Evolutionary conservation across 1,140 invertebrate species (phyloP), one percentile per base, ranked within the genome.

Genomic region (Drosophila punjabiensis): DNA sequence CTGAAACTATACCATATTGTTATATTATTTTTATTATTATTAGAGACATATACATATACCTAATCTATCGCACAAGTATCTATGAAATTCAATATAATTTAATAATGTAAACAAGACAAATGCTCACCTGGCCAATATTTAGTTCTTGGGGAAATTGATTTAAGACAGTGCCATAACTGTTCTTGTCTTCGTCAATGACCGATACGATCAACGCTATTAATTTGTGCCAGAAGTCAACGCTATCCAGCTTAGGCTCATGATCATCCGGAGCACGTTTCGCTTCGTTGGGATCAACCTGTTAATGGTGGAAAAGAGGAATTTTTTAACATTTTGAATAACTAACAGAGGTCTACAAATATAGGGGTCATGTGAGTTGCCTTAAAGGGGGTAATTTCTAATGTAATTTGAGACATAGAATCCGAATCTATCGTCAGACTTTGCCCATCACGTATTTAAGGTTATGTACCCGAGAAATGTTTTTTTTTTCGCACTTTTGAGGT

Each of bases 201-300:
- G 98, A 99, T 16, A 99, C 98, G 76, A 99, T 99, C 45, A 99
- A 95, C 14, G 98, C 98, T 79, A 99, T 99, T 35, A 99, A 94
- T 88, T 99, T 99, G 94, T 99, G 98, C 99, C 99, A 99, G 94
- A 99, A 99, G 92, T 99, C 98, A 14, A 99, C 95, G 66, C 97
- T 98, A 81, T 98, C 98, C 84, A 98, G 93, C 68, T 97, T 95
- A 4, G 98, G 98, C 3, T 97, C 98, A 82, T 97, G 96, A 82
- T 99, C 98, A 69, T 98, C 97, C 20, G 96, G 95, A 86, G 98
- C 97, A 50, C 96, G 95, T 88, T 98, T 98, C 5, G 96, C 95
- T 93, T 98, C 97, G 80, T 96, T 97, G 8, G 97, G 97, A 94
- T 98, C 97, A 64, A 96, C 96, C 95, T 97, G 10, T 43, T 43